A percentile compares a stretch with the other conserved stretches of the same genome.
These are phyloP conservation scores for Mesoligia furuncula DNA, from an alignment of 2,888 invertebrate genomes.

Conservation along the genomic window DNA sequence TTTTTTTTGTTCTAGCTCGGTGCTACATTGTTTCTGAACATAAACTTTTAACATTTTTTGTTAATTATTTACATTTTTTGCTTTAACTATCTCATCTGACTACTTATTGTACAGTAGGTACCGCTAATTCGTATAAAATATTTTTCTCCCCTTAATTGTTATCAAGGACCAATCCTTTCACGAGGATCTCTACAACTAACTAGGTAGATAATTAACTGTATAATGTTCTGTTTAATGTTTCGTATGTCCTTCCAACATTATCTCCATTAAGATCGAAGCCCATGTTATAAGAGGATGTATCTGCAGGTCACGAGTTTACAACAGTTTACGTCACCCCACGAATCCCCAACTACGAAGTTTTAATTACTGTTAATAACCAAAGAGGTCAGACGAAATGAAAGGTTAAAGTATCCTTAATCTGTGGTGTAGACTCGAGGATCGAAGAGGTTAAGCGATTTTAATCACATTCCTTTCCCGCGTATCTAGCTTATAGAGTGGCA, in stretches of 20 bases:
- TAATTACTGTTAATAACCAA: slow-evolving; percentile 29
- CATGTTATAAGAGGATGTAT: slow-evolving; percentile 37
- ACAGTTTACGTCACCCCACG: slow-evolving; percentile 36
- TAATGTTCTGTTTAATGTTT: background rate
- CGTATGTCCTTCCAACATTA: slow-evolving; percentile 21
- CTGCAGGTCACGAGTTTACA: slow-evolving; percentile 48
- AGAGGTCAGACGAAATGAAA: slow-evolving; percentile 36
- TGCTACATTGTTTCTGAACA: background rate
- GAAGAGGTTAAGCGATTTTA: background rate
- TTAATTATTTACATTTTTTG: background rate
- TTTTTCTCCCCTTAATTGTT: background rate
- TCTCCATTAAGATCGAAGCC: slow-evolving; percentile 16
- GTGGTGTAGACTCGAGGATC: background rate
- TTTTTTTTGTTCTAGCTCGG: background rate
- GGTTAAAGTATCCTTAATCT: slow-evolving; percentile 28
- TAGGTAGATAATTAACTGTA: background rate
- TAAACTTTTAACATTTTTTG: too few relatives aligned
- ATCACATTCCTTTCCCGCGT: background rate
- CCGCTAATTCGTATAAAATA: background rate
- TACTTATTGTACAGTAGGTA: background rate
- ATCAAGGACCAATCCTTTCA: background rate
- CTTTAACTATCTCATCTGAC: background rate
- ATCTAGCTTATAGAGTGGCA: background rate
- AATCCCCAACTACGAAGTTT: slow-evolving; percentile 24
- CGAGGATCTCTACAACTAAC: background rate